Conservation (phyloP, 2,797 vertebrate species). For the Amphiprion clarkii region DNA sequence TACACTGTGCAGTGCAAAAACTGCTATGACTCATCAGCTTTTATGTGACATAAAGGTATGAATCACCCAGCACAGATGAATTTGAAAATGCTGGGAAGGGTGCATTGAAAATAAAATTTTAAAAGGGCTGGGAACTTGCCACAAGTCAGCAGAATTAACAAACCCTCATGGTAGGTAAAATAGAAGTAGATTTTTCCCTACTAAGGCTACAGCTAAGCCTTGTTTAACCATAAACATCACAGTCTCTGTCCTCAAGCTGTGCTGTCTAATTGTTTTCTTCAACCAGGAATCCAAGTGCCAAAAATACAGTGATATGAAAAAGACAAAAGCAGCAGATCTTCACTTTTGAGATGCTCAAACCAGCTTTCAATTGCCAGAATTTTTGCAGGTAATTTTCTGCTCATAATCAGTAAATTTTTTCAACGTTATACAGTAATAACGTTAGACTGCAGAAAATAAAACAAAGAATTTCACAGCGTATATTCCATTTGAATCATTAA, state of each 20-base stretch:
- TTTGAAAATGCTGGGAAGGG: conserved; percentile 30
- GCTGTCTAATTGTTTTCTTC: no score
- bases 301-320: neutral
- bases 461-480: conserved; percentile 1
- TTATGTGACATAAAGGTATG: conserved; percentile 49
- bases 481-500: neutral
- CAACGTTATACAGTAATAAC: no score
- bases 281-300: no score
- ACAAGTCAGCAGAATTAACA: conserved; percentile 41
- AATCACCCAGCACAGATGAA: conserved; percentile 37
- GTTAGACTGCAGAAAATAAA: neutral
- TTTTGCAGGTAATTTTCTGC: no score
- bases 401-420: no score
- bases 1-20: conserved; percentile 27
- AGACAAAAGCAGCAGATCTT: neutral
- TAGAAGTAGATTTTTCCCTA: conserved; percentile 13
- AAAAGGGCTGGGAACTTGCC: conserved; percentile 26
- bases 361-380: no score
- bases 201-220: no score
- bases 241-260: neutral
- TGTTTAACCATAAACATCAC: no score
- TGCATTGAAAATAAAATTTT: conserved; percentile 16
- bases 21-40: conserved; percentile 52
- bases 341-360: neutral
- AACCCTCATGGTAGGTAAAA: neutral